Percentiles rank a stretch among this genome's conserved stretches.
phyloP scores from a whole-genome alignment of 2,797 vertebrate species.

The Tokudaia muenninki region DNA sequence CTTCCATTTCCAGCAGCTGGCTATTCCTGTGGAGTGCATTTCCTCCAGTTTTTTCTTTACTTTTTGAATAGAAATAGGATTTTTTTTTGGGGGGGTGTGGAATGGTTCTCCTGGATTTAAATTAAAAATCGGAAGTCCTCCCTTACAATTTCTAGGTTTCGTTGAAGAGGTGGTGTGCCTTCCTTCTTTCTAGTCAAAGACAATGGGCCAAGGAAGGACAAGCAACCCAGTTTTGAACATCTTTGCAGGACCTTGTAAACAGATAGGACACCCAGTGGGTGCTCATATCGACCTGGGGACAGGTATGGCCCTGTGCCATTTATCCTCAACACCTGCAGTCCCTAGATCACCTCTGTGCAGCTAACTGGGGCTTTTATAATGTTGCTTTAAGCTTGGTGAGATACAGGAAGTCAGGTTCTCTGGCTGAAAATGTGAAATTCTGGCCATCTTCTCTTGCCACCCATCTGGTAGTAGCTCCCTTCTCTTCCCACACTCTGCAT shows the following conservation, averaged over 20 bases:
- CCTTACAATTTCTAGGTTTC: neutral
- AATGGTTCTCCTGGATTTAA: neutral
- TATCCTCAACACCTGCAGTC: neutral
- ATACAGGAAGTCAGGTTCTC: neutral
- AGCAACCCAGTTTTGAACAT: neutral
- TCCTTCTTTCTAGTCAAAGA: neutral
- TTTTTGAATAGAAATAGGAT: conserved; percentile 35
- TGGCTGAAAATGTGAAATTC: neutral
- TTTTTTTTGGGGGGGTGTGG: neutral
- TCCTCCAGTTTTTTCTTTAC: neutral
- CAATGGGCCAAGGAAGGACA: neutral
- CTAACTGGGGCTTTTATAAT: neutral
- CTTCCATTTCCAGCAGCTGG: conserved; percentile 8
- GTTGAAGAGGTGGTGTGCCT: neutral
- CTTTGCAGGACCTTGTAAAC: conserved; percentile 8
- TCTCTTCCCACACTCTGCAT: neutral
- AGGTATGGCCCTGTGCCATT: neutral
- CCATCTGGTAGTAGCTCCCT: conserved; percentile 28
- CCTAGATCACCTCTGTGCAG: neutral
- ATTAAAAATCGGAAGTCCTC: neutral
- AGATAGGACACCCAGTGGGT: neutral
- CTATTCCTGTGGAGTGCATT: neutral
- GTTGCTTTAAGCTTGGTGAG: neutral
- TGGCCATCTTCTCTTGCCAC: neutral
- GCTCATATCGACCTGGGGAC: neutral